Evolutionary conservation across 2,797 vertebrate genomes (phyloP), one percentile per base, ranked within the genome.

Genomic region (Pseudocheirus occidentalis): DNA sequence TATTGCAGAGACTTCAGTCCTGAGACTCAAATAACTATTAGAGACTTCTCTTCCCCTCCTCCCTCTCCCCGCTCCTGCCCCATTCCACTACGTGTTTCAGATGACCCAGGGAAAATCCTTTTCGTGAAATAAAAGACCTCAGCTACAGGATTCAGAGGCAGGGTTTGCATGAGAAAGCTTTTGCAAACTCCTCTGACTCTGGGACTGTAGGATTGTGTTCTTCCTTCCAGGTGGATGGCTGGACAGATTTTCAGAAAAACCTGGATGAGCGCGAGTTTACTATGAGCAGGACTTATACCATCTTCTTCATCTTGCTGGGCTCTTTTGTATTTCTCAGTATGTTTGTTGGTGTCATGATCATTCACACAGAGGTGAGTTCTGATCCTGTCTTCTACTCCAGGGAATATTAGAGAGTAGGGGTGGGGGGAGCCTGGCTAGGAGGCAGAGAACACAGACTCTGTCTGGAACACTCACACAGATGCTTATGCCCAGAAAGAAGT

Each of bases 221-320:
- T 87, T 90, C 27, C 94, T 55, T 96, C 91, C 95, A 99, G 98
- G 98, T 98, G 0, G 98, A 98, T 58, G 98, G 98, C 59, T 99
- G 98, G 98, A 98, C 97, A 54, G 96, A 97, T 94, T 94, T 98
- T 28, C 97, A 98, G 95, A 0, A 56, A 0, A 52, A 96, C 90
- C 1, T 97, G 93, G 98, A 98, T 56, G 0, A 3, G 0, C 93
- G 34, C 0, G n/a, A 95, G 1, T 97, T 98, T 93, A 0, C 0
- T 4, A 34, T 95, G 87, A 97, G 98, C 95, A 96, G 96, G 11
- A 24, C 95, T 0, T 98, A 98, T 96, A 96, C 96, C n/a, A 98
- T 97, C 4, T 1, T 93, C 90, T 98, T 99, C 92, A 96, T 98
- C 95, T 91, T 98, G 54, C 89, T 98, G 3, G 98, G 98, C 55